These are phyloP conservation scores for Manacus vitellinus DNA, from an alignment of 2,113 vertebrate species.

Conservation along the genomic window DNA sequence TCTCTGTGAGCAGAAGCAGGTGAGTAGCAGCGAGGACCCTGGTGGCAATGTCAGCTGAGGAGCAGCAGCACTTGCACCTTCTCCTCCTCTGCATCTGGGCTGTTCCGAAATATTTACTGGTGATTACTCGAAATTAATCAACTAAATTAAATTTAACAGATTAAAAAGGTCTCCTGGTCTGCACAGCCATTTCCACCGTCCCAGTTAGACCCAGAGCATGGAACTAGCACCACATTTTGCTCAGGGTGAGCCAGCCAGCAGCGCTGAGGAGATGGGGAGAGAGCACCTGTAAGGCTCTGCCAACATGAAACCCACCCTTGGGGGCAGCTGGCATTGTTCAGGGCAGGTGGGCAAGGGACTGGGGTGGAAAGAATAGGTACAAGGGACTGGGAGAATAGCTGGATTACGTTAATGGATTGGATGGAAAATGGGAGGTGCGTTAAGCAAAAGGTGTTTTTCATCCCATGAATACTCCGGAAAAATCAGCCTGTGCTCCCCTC, in stretches of 20 bases:
- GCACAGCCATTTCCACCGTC: not conserved
- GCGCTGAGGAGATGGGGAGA: accelerated
- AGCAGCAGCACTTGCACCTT: not conserved
- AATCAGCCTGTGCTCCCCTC: not conserved
- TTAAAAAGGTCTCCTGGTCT: not conserved
- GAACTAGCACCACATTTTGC: accelerated
- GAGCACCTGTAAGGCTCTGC: not conserved
- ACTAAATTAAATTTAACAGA: not conserved
- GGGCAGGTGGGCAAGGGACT: not conserved
- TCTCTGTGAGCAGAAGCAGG: not conserved
- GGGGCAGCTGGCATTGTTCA: not conserved
- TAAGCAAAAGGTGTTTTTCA: not conserved
- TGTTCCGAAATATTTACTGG: not conserved
- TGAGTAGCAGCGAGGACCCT: not conserved
- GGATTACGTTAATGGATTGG: not conserved
- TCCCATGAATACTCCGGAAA: not conserved
- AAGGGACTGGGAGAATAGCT: not conserved
- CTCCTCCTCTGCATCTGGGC: not conserved
- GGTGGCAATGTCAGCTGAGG: not conserved
- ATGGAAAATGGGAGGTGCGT: not conserved
- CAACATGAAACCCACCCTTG: accelerated
- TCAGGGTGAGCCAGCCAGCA: not conserved
- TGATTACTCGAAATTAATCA: not conserved
- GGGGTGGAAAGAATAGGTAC: not conserved
- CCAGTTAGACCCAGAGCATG: not conserved